Percentiles rank a stretch among this genome's conserved stretches.
These are phyloP conservation scores for Gobiocypris rarus DNA, from an alignment of 2,113 vertebrate genomes.

Conservation along the genomic window DNA sequence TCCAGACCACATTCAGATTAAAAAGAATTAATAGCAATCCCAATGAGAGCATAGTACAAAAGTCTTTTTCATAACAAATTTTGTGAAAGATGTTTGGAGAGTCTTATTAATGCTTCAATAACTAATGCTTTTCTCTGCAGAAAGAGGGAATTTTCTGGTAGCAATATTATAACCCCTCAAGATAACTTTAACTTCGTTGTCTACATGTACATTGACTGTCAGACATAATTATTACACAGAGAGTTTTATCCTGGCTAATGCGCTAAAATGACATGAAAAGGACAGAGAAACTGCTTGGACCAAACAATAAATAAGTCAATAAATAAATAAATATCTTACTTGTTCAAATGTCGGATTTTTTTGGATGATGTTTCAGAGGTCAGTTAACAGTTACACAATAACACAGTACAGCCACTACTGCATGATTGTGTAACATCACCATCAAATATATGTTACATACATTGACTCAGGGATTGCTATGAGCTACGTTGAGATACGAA, in stretches of 20 bases:
- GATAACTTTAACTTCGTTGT: neutral
- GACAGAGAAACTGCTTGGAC: slow-evolving; percentile 26
- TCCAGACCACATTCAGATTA: neutral
- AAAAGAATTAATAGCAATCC: neutral
- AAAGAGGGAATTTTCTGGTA: neutral
- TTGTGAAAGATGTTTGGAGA: neutral
- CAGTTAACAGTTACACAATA: slow-evolving; percentile 7
- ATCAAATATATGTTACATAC: neutral
- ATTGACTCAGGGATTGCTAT: neutral
- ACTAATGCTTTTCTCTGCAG: neutral
- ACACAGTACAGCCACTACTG: neutral
- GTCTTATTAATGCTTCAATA: neutral
- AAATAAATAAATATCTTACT: slow-evolving; percentile 44
- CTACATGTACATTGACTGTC: neutral
- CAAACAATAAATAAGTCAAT: slow-evolving; percentile 36
- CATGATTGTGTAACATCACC: neutral
- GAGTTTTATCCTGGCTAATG: neutral
- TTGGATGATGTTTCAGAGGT: slow-evolving; percentile 1
- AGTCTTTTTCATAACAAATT: neutral
- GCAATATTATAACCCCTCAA: neutral
- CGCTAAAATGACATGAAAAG: neutral
- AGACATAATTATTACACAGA: neutral
- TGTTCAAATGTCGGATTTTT: neutral
- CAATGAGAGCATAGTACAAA: neutral
- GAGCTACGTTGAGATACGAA: neutral